Evolutionary conservation across 1,140 invertebrate genomes (phyloP).

Genomic region (Aphaenogaster floridana): DNA sequence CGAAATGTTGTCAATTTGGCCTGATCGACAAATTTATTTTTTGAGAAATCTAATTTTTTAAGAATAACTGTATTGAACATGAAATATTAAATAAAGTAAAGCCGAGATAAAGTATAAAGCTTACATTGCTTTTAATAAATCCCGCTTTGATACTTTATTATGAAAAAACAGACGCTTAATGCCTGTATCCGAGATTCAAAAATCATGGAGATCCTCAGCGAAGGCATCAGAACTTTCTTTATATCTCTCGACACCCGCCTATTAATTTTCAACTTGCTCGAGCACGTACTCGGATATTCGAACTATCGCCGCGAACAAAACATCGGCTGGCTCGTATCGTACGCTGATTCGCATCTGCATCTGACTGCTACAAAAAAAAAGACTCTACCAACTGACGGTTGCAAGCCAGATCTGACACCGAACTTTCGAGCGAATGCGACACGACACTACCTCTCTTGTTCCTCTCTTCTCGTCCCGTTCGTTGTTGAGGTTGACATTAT

Average conservation of each 20-base stretch:
- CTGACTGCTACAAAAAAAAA: conserved; percentile 78
- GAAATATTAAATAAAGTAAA: neutral
- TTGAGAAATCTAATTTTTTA: neutral
- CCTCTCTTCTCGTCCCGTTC: conserved; percentile 34
- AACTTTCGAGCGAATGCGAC: conserved; percentile 31
- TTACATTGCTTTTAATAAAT: neutral
- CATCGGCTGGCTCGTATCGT: conserved; percentile 55
- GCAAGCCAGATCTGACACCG: conserved; percentile 39
- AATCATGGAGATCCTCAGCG: neutral
- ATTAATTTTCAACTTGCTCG: conserved; percentile 73
- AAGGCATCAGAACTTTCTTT: conserved; percentile 49
- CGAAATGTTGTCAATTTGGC: neutral
- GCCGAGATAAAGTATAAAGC: no score
- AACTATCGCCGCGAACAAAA: conserved; percentile 52
- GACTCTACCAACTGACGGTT: conserved; percentile 40
- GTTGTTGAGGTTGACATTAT: conserved; percentile 76
- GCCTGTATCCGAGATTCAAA: neutral
- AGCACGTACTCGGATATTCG: conserved; percentile 53
- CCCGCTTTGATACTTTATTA: neutral
- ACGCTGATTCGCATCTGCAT: conserved; percentile 76
- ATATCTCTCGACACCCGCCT: conserved; percentile 49
- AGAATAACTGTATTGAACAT: neutral
- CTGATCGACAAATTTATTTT: neutral
- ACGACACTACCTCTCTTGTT: conserved; percentile 23
- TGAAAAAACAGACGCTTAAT: neutral